Percentiles rank a stretch among this genome's conserved stretches.
These are phyloP conservation scores for Idris sp. DNA, from an alignment of 1,140 invertebrate species.

Conservation along the genomic window DNA sequence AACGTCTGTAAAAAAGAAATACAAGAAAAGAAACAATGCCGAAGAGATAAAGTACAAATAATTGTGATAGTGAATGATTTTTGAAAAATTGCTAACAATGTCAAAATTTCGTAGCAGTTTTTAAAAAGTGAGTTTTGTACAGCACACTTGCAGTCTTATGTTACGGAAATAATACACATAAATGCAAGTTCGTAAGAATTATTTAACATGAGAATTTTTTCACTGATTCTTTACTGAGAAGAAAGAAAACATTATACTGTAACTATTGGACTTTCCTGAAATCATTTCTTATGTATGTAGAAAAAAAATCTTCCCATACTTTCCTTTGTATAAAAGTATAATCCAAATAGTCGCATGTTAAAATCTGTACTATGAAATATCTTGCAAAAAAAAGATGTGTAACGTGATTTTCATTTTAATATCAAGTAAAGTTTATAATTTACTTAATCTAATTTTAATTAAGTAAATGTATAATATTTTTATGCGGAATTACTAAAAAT, in stretches of 20 bases:
- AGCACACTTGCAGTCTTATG: neutral
- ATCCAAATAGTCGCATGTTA: conserved; percentile 22
- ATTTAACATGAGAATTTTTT: conserved; percentile 54
- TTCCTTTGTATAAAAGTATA: conserved; percentile 45
- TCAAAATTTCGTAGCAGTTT: too few relatives aligned
- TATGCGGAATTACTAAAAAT: too few relatives aligned
- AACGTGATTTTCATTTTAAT: conserved; percentile 1
- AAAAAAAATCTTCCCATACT: conserved; percentile 58
- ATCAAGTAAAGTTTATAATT: too few relatives aligned
- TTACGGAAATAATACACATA: conserved; percentile 44
- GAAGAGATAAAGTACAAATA: too few relatives aligned
- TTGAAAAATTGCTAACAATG: too few relatives aligned
- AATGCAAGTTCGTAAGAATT: conserved; percentile 46
- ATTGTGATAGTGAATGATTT: too few relatives aligned
- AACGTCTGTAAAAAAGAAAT: conserved; percentile 5
- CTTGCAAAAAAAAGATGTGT: conserved; percentile 7
- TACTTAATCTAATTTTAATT: too few relatives aligned
- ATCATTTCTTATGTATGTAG: conserved; percentile 43
- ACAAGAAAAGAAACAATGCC: too few relatives aligned
- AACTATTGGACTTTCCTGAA: conserved; percentile 55
- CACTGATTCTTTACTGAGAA: conserved; percentile 48
- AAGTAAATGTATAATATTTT: too few relatives aligned
- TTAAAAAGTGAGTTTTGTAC: neutral
- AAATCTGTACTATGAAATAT: conserved; percentile 14
- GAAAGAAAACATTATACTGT: conserved; percentile 34